Evolutionary conservation across 2,797 vertebrate species (phyloP), one percentile per base, ranked within the genome.

Genomic region (Mastacembelus armatus): DNA sequence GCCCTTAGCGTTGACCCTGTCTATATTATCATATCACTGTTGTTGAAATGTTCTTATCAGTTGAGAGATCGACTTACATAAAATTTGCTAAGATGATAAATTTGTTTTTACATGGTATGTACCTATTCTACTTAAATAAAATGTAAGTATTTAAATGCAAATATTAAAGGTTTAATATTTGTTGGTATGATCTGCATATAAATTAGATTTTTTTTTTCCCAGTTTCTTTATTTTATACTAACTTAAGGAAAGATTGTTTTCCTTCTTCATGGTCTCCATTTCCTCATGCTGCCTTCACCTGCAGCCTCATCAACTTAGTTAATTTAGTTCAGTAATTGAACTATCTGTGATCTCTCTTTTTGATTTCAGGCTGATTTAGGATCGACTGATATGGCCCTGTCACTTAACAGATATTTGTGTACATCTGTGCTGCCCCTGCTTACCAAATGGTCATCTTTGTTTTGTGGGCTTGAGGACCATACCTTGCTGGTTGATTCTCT

Each of bases 311-410:
- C 42, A 22, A 54, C 10, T 60, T 27, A 11, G 1, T 35, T 62
- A 59, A 47, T 18, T 62, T 19, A 50, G 27, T 44, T 30, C 11
- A 10, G 4, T 66, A 5, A n/a, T n/a, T n/a, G n/a, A n/a, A n/a
- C n/a, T 72, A 51, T 50, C 5, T 57, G 26, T 18, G 45, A 22
- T 16, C 22, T 44, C 8, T 64, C 19, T 27, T 69, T 21, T 27
- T 45, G 3, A 5, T 55, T 72, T 6, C 82, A 99, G 97, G 93
- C 87, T 48, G 95, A 94, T 44, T 87, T 98, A 77, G 96, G 96
- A 74, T 95, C 96, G 40, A 97, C 95, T 0, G 97, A 99, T 84
- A 97, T 98, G 97, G 96, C 97, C 33, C 87, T 99, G 90, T 96
- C 96, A 63, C 92, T 99, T 74, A 98, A 98, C 87, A 94, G 97